A percentile compares a stretch with the other conserved stretches of the same genome.
phyloP scores from a whole-genome alignment of 2,113 vertebrate genomes.

The Nothocercus nigrocapillus region DNA sequence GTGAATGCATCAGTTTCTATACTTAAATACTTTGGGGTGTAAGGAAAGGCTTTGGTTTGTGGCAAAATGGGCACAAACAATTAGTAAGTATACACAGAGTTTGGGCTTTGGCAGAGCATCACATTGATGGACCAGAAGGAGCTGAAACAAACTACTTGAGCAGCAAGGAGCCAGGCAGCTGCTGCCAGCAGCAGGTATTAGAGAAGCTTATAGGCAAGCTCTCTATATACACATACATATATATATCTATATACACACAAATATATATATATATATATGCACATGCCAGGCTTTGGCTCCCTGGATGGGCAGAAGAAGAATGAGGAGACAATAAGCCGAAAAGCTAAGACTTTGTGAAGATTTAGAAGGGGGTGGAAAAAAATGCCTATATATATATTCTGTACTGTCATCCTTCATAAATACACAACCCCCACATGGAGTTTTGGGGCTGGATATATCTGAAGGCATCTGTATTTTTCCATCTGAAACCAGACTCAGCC shows the following conservation, averaged over 20 bases:
- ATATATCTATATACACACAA: no score
- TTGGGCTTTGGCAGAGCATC: neutral
- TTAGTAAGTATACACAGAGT: neutral
- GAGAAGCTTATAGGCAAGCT: neutral
- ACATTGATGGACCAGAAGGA: neutral
- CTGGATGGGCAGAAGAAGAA: neutral
- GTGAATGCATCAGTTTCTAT: neutral
- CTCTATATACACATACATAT: no score
- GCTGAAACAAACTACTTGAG: neutral
- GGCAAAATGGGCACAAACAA: neutral
- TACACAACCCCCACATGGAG: neutral
- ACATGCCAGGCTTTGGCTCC: neutral
- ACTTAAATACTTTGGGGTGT: neutral
- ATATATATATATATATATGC: neutral
- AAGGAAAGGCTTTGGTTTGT: neutral
- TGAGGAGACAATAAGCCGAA: neutral
- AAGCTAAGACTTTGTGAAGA: neutral
- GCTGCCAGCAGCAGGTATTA: accelerated
- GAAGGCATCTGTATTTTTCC: neutral
- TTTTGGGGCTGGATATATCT: neutral
- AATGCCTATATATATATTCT: accelerated
- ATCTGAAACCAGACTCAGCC: neutral
- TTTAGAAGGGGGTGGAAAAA: neutral
- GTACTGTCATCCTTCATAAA: neutral
- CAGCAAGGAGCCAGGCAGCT: neutral